Evolutionary conservation across 2,888 invertebrate genomes (phyloP).

Genomic region (Drosophila rubida): DNA sequence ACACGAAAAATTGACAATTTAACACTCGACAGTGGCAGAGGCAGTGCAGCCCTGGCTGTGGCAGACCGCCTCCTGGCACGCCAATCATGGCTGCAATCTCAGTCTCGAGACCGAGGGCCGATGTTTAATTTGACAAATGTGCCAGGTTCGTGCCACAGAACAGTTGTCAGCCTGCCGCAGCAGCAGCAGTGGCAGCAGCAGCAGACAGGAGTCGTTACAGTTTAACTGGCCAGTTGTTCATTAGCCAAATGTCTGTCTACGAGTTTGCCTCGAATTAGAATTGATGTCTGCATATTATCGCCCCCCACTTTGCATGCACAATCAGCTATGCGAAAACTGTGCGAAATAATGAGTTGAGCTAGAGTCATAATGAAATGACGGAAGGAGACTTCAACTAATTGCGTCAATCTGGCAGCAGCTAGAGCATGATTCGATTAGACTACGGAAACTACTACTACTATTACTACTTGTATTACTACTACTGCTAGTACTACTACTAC

Average conservation of each 20-base stretch:
- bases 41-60: not conserved
- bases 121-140: constrained; percentile 77
- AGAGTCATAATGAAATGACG: constrained; percentile 10
- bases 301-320: constrained; percentile 37
- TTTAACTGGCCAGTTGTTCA: constrained; percentile 59
- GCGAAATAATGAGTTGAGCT: constrained; percentile 20
- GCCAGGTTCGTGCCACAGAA: constrained; percentile 71
- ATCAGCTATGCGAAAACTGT: constrained; percentile 30
- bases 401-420: constrained; percentile 16
- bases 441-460: too few relatives aligned
- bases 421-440: constrained; percentile 5
- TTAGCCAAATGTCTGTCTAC: constrained; percentile 49
- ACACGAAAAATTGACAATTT: constrained; percentile 64
- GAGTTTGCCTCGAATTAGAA: constrained; percentile 43
- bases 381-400: constrained; percentile 9
- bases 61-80: constrained; percentile 12
- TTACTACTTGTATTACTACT: too few relatives aligned
- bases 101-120: constrained; percentile 39
- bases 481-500: too few relatives aligned
- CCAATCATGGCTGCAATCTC: constrained; percentile 67
- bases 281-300: constrained; percentile 70
- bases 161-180: constrained; percentile 59
- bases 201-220: constrained; percentile 5
- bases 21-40: too few relatives aligned
- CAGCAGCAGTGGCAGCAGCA: not conserved